Conservation (phyloP, 2,888 invertebrate species). For the Hirtodrosophila alboralis region DNA sequence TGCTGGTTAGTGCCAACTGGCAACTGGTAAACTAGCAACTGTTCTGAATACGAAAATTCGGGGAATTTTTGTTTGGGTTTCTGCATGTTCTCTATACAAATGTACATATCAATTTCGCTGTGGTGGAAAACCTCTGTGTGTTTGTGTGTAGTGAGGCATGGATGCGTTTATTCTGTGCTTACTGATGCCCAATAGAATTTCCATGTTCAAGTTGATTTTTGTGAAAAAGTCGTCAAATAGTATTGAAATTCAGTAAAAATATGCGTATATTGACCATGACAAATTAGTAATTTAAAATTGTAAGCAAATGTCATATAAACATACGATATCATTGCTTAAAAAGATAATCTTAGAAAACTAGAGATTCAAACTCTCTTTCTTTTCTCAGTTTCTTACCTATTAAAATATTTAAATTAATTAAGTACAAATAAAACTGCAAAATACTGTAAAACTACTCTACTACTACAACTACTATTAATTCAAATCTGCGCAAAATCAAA, state of each 20-base stretch:
- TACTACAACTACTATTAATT: no score
- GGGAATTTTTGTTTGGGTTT: slow-evolving; percentile 34
- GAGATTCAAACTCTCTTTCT: no score
- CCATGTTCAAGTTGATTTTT: slow-evolving; percentile 13
- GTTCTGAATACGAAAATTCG: slow-evolving; percentile 22
- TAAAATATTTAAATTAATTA: no score
- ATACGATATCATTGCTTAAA: no score
- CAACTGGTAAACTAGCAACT: slow-evolving; percentile 18
- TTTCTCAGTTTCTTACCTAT: no score
- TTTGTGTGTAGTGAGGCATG: slow-evolving; percentile 19
- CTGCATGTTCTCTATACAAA: slow-evolving; percentile 17
- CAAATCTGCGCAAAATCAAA: no score
- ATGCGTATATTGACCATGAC: background rate
- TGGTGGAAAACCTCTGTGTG: slow-evolving; percentile 15
- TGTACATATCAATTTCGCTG: slow-evolving; percentile 54
- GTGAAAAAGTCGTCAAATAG: slow-evolving; percentile 9
- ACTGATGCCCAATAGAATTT: slow-evolving; percentile 20
- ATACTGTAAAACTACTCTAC: no score
- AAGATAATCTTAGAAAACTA: no score
- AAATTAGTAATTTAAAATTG: background rate
- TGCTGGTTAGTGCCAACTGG: slow-evolving; percentile 12
- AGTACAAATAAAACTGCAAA: no score
- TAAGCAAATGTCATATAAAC: no score
- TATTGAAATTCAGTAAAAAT: slow-evolving; percentile 1
- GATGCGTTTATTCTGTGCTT: slow-evolving; percentile 19